Conservation (phyloP, 2,797 vertebrate species). For the Dendrocincla fuliginosa region DNA sequence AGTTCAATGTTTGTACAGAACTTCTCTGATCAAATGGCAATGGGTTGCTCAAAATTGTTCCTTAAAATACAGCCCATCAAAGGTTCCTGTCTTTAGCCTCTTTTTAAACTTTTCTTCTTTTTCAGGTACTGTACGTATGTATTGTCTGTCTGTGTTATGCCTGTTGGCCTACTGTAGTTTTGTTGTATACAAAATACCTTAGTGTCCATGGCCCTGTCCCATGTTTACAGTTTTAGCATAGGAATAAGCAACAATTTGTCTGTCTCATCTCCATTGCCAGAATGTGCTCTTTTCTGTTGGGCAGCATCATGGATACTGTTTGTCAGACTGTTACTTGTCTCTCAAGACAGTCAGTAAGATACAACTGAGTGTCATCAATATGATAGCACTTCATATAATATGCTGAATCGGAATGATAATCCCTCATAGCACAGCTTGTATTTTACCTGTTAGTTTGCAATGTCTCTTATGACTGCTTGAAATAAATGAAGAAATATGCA, state of each 20-base stretch:
- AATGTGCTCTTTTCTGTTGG: neutral
- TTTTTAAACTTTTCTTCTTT: neutral
- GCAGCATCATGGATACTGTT: neutral
- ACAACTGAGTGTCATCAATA: neutral
- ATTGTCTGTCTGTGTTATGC: neutral
- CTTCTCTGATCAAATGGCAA: neutral
- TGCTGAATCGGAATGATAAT: conserved; percentile 34
- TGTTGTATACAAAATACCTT: neutral
- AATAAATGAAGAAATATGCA: conserved; percentile 6
- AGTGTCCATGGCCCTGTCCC: neutral
- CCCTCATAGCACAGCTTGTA: neutral
- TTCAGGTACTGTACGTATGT: neutral
- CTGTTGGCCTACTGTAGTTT: neutral
- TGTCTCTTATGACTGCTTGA: neutral
- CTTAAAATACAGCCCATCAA: neutral
- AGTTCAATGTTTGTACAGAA: neutral
- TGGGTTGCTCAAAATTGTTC: neutral
- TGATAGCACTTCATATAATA: neutral
- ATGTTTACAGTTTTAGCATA: neutral
- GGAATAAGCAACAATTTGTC: neutral
- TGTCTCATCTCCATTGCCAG: neutral
- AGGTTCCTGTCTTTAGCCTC: neutral
- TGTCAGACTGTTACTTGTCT: neutral
- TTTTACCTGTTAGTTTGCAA: conserved; percentile 55
- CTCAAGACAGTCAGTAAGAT: neutral